phyloP scores from a whole-genome alignment of 2,797 vertebrate genomes.

The Sebastes umbrosus region DNA sequence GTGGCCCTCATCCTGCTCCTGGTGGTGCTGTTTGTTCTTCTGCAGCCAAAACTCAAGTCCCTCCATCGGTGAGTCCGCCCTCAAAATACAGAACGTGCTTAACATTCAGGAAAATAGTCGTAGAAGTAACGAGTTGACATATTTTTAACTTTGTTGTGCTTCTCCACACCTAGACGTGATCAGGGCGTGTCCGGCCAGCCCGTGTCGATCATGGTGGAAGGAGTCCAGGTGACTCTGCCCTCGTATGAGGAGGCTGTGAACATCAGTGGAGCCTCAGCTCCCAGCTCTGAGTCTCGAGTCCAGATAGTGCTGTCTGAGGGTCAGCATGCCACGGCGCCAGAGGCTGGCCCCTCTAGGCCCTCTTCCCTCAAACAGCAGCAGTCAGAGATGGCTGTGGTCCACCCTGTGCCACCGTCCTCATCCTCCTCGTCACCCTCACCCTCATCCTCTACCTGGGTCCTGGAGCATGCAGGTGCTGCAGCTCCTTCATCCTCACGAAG shows the following conservation, averaged over 20 bases:
- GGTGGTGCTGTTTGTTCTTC: slow-evolving; percentile 93
- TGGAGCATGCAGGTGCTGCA: slow-evolving; percentile 79
- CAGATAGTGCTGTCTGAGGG: slow-evolving; percentile 91
- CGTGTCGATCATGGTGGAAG: slow-evolving; percentile 95
- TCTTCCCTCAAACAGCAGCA: slow-evolving; percentile 74
- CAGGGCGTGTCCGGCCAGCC: slow-evolving; percentile 90
- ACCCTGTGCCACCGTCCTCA: slow-evolving; percentile 85
- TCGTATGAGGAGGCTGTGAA: slow-evolving; percentile 96
- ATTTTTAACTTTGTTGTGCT: slow-evolving; percentile 5
- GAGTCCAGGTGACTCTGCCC: slow-evolving; percentile 93
- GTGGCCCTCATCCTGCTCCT: slow-evolving; percentile 93
- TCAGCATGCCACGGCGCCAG: slow-evolving; percentile 77
- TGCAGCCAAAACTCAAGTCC: slow-evolving; percentile 96
- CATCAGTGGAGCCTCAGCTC: slow-evolving; percentile 80
- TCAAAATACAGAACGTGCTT: neutral
- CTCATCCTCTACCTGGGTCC: slow-evolving; percentile 77
- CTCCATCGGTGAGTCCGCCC: slow-evolving; percentile 87
- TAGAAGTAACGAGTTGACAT: neutral
- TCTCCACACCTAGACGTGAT: slow-evolving; percentile 85
- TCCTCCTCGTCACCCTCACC: slow-evolving; percentile 70
- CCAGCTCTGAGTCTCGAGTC: slow-evolving; percentile 85
- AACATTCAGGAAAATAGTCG: neutral
- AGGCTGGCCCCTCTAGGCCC: slow-evolving; percentile 81
- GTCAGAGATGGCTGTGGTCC: slow-evolving; percentile 91
- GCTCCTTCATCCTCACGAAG: slow-evolving; percentile 78